A percentile compares a stretch with the other conserved stretches of the same genome.
Evolutionary conservation across 2,797 vertebrate genomes (phyloP).

Genomic region (Lophotriccus pileatus): DNA sequence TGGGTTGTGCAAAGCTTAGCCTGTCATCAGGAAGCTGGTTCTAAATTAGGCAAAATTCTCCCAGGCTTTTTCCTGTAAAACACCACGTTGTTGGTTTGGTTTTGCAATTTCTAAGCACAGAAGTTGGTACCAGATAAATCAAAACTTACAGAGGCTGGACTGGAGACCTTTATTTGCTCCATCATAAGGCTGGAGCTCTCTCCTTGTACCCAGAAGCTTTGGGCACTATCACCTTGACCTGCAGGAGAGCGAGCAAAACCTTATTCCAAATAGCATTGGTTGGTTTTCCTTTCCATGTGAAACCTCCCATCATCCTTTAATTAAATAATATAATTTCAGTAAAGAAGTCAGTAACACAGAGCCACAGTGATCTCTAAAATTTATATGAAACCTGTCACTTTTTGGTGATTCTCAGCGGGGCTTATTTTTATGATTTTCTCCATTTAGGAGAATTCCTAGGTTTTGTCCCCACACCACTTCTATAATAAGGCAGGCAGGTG

Average conservation of each 20-base stretch:
- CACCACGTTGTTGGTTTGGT: fast-evolving
- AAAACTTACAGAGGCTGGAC: background rate
- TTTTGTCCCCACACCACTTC: background rate
- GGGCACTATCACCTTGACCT: background rate
- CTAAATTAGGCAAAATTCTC: background rate
- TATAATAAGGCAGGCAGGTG: background rate
- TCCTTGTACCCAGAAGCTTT: background rate
- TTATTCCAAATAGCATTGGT: background rate
- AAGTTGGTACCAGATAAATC: background rate
- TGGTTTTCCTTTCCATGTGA: background rate
- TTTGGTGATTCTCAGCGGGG: background rate
- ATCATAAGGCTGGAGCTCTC: fast-evolving
- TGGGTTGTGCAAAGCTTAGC: background rate
- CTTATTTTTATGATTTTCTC: background rate
- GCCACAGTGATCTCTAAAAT: fast-evolving
- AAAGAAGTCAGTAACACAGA: background rate
- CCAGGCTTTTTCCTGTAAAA: background rate
- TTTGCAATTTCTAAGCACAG: background rate
- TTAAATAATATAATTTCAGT: background rate
- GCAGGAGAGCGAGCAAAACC: background rate
- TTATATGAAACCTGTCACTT: background rate
- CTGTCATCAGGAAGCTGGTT: background rate
- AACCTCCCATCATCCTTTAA: background rate
- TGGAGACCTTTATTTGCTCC: background rate
- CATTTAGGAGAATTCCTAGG: fast-evolving